These are phyloP conservation scores for Darevskia nairensis DNA, from an alignment of 2,797 vertebrate species.

Conservation along the genomic window DNA sequence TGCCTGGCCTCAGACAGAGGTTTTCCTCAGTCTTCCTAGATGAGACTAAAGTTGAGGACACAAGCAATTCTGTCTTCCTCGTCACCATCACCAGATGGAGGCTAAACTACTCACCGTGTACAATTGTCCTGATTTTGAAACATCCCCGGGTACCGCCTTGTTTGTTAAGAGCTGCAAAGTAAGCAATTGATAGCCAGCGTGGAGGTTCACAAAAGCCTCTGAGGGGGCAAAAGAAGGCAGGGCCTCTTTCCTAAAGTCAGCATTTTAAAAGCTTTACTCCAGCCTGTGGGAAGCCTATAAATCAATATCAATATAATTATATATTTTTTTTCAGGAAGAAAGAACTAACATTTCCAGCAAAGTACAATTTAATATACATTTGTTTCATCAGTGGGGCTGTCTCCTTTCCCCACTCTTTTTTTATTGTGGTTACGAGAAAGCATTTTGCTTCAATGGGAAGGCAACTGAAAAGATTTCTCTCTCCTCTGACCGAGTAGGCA, in stretches of 20 bases:
- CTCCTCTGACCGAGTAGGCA: not conserved
- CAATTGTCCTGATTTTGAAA: not conserved
- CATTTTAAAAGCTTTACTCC: slow-evolving; percentile 43
- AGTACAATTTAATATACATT: not conserved
- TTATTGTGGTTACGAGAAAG: not conserved
- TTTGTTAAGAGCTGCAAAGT: slow-evolving; percentile 42
- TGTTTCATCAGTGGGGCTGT: not conserved
- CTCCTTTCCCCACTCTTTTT: slow-evolving; percentile 21
- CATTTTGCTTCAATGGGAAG: slow-evolving; percentile 24
- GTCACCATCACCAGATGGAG: not conserved
- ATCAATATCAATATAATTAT: slow-evolving; percentile 31
- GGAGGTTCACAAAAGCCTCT: slow-evolving; percentile 36
- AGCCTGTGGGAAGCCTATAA: slow-evolving; percentile 39
- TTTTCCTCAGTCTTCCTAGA: not conserved
- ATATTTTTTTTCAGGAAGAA: slow-evolving; percentile 37
- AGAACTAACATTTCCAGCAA: slow-evolving; percentile 23
- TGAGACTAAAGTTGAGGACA: not conserved
- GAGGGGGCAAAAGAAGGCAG: slow-evolving; percentile 25
- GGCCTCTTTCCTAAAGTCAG: slow-evolving; percentile 35
- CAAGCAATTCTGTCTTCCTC: not conserved
- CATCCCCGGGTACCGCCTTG: not conserved
- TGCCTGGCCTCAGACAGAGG: not conserved
- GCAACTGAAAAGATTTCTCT: not conserved
- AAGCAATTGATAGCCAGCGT: not conserved
- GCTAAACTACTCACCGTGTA: not conserved